Evolutionary conservation across 2,888 invertebrate genomes (phyloP), one percentile per base, ranked within the genome.

Genomic region (Latrodectus elegans): DNA sequence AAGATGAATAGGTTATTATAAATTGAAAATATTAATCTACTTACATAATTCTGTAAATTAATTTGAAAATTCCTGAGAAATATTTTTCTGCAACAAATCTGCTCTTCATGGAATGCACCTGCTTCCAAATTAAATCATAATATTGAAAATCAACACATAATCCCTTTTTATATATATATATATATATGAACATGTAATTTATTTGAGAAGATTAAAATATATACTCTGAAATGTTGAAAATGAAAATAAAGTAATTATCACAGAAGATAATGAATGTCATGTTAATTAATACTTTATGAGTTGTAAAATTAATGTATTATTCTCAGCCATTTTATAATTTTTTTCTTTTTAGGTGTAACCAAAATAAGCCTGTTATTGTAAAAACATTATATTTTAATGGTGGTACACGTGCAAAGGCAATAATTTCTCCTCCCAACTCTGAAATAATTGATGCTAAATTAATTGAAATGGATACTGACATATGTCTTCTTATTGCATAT

Each of bases 331-430:
- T 38, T 38, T 38, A 38, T 38, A 38, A 38, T 2, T 38, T 38
- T 38, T 49, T 17, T 38, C 65, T 17, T 52, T 52, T 12, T 2
- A 79, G 78, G 38, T 79, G 78, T 53, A 77, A 26, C 11, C 8
- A 8, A 8, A 52, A 77, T n/a, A 53, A 52, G 49, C 15, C 67
- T 15, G 77, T 67, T 52, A 49, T 77, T 64, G 2, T 64, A 12
- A 82, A 82, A 70, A 82, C 75, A 11, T n/a, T 75, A 17, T 82
- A 70, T 26, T 52, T 53, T 6, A 55, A 17, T 49, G 70, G 82
- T 38, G 22, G 55, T 22, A 72, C 65, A 10, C 72, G 17, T 52
- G 17, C 14, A 0, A 53, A 53, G 26, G 26, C 14, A 53, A 26
- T 81, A 4, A 8, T 4, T 6, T 65, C 67, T 74, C 73, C 81